These are phyloP conservation scores for Bagarius yarrelli DNA, from an alignment of 2,113 vertebrate species.

Conservation along the genomic window DNA sequence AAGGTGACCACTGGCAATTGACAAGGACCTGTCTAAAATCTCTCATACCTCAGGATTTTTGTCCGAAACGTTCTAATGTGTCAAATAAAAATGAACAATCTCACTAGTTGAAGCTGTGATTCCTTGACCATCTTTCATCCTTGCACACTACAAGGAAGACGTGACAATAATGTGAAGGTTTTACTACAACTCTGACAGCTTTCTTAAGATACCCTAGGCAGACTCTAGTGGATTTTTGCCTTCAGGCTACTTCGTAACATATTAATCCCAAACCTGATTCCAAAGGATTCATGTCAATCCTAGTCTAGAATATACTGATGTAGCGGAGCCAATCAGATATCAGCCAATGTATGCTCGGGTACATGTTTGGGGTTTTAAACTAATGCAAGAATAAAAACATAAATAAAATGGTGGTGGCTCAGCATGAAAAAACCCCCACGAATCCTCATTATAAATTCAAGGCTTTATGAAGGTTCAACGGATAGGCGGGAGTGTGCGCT, in stretches of 20 bases:
- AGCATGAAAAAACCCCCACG: neutral
- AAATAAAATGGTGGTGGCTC: neutral
- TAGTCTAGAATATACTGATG: neutral
- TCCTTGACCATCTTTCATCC: constrained; percentile 17
- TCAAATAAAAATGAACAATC: neutral
- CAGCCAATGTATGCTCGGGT: neutral
- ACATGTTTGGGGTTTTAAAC: neutral
- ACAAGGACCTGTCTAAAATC: neutral
- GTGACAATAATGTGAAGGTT: constrained; percentile 5
- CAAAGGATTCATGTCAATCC: neutral
- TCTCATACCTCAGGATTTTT: neutral
- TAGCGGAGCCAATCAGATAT: neutral
- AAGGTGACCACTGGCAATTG: neutral
- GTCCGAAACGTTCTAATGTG: neutral
- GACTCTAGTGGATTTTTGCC: constrained; percentile 12
- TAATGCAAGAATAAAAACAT: constrained; percentile 1
- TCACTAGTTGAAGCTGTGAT: neutral
- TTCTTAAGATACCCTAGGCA: neutral
- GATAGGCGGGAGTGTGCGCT: neutral
- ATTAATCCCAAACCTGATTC: constrained; percentile 15
- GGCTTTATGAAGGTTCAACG: neutral
- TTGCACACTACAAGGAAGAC: neutral
- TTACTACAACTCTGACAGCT: constrained; percentile 24
- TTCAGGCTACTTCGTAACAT: constrained; percentile 17
- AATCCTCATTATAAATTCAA: constrained; percentile 3